Evolutionary conservation across 2,113 vertebrate species (phyloP), one percentile per base, ranked within the genome.

Genomic region (Lanius ludovicianus): DNA sequence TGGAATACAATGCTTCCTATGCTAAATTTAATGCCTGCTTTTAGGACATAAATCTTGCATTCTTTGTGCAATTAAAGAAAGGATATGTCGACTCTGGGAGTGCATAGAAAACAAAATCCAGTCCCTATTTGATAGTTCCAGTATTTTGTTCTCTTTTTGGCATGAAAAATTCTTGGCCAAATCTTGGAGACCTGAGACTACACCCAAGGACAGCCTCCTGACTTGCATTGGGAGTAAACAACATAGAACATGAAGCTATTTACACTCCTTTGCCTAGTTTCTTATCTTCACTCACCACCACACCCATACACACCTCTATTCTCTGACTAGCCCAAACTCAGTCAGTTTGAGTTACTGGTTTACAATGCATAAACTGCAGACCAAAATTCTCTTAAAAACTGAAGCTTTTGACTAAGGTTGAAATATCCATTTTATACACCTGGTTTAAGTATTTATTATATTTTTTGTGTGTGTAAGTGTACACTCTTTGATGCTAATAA

Each of bases 181-280:
- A 42, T 67, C n/a, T 56, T 84, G 56, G n/a, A 70, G 14, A 18
- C 13, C 8, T 44, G n/a, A 39, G 24, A n/a, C 11, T 47, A 30
- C 27, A 60, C 27, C 33, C 28, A 44, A n/a, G 56, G 37, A 25
- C 25, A 57, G 7, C 6, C 18, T 65, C 1, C 0, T 42, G 21
- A 52, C 16, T 59, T 69, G 16, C 63, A 81, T 33, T 39, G n/a
- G 39, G 47, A 84, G 7, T 18, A 63, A 87, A 74, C 0, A 2
- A 35, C 1, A 6, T 20, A 47, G 28, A 84, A n/a, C 1, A 1
- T 3, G 2, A 15, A 6, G 3, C 8, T 84, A 24, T 64, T 88
- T 85, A 27, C 13, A 41, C 3, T 87, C 4, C 6, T 70, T 90
- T 3, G 2, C 25, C 15, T 79, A 31, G 19, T 77, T 89, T 76